These are phyloP conservation scores for Taphrorychus bicolor DNA, from an alignment of 2,888 invertebrate genomes.

Conservation along the genomic window DNA sequence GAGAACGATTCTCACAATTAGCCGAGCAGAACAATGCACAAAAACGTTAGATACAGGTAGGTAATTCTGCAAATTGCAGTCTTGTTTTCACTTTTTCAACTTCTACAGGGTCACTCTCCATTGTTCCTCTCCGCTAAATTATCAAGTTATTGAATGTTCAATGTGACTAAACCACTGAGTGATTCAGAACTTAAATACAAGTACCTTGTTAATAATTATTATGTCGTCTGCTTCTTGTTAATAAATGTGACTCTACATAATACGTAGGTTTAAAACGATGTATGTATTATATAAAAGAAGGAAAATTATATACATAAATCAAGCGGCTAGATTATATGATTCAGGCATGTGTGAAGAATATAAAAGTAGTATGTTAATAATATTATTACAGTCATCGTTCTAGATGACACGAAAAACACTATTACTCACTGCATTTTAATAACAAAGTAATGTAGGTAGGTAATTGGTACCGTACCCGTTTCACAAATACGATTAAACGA, in stretches of 20 bases:
- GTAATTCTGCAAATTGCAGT: slow-evolving; percentile 6
- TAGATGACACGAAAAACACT: not conserved
- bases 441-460: slow-evolving; percentile 7
- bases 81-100: not conserved
- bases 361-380: no score
- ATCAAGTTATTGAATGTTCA: slow-evolving; percentile 4
- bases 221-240: not conserved
- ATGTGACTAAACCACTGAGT: slow-evolving; percentile 10
- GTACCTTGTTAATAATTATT: not conserved
- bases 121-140: slow-evolving; percentile 5
- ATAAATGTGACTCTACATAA: no score
- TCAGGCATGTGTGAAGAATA: no score
- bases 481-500: not conserved
- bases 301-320: not conserved
- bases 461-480: not conserved
- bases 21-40: not conserved
- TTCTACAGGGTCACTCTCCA: slow-evolving; percentile 5
- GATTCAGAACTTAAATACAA: slow-evolving; percentile 8
- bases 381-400: no score
- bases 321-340: no score
- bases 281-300: not conserved
- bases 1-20: slow-evolving; percentile 17
- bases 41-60: not conserved
- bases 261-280: not conserved
- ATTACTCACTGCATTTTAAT: not conserved